phyloP scores from a whole-genome alignment of 2,797 vertebrate species.

The Rhinatrema bivittatum region DNA sequence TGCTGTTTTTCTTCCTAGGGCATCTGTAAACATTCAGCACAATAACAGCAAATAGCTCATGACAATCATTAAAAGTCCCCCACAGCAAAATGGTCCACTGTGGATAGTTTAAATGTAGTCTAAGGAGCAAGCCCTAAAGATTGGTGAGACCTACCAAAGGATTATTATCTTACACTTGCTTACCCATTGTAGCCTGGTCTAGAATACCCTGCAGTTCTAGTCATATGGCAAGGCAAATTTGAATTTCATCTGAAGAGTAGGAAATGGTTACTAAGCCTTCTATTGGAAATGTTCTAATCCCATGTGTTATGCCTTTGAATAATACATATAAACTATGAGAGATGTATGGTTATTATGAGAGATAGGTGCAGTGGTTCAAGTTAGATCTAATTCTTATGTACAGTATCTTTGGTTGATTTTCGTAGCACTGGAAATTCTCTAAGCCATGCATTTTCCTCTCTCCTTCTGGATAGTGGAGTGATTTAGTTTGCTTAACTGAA shows the following conservation, averaged over 20 bases:
- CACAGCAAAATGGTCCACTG: constrained; percentile 40
- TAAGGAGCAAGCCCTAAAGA: constrained; percentile 37
- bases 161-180: constrained; percentile 45
- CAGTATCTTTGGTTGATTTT: too few relatives aligned
- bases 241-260: constrained; percentile 18
- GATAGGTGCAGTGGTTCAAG: too few relatives aligned
- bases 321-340: too few relatives aligned
- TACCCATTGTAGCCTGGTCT: constrained; percentile 34
- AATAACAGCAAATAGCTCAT: constrained; percentile 53
- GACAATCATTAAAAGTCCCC: constrained; percentile 50
- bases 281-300: constrained; percentile 11
- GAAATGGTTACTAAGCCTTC: constrained; percentile 10
- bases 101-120: constrained; percentile 43
- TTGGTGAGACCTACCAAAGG: constrained; percentile 53
- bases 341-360: too few relatives aligned
- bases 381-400: too few relatives aligned
- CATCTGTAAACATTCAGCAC: constrained; percentile 66
- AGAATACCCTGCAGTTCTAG: constrained; percentile 27
- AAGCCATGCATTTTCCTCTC: too few relatives aligned
- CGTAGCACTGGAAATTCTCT: too few relatives aligned
- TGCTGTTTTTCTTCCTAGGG: constrained; percentile 64
- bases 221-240: constrained; percentile 25
- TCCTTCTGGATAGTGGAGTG: too few relatives aligned
- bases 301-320: neutral
- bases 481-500: too few relatives aligned